Evolutionary conservation across 1,140 invertebrate species (phyloP).

Genomic region (Archegozetes longisetosus): DNA sequence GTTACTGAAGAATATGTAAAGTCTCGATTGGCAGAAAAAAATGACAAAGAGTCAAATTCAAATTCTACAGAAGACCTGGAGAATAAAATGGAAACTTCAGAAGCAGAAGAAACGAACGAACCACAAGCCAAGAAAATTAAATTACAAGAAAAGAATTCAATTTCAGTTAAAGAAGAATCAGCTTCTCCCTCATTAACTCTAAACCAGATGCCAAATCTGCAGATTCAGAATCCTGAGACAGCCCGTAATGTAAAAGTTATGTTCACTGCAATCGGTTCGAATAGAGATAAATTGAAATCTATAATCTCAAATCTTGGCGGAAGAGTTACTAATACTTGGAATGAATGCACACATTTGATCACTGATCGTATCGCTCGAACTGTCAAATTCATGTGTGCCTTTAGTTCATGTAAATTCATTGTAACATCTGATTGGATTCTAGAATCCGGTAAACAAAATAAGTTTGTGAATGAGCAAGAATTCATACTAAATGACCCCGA

Average conservation of each 20-base stretch:
- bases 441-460: slow-evolving; percentile 52
- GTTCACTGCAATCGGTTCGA: slow-evolving; percentile 3
- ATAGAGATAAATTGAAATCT: not conserved
- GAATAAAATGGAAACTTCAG: slow-evolving; percentile 9
- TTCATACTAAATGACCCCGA: slow-evolving; percentile 46
- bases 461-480: slow-evolving; percentile 42
- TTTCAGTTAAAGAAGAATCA: not conserved
- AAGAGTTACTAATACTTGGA: slow-evolving; percentile 40
- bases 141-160: not conserved
- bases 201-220: not conserved
- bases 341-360: slow-evolving; percentile 72
- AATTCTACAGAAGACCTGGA: not conserved
- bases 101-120: slow-evolving; percentile 13
- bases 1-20: slow-evolving; percentile 50
- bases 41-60: not conserved
- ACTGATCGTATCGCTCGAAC: slow-evolving; percentile 57
- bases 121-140: slow-evolving; percentile 7
- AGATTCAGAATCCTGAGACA: not conserved
- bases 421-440: slow-evolving; percentile 64
- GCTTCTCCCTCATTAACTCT: not conserved
- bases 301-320: slow-evolving; percentile 54
- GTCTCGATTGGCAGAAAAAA: not conserved
- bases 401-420: slow-evolving; percentile 56
- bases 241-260: slow-evolving; percentile 5
- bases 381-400: slow-evolving; percentile 63